These are phyloP conservation scores for Apodemus sylvaticus DNA, from an alignment of 2,113 vertebrate genomes.

Conservation along the genomic window DNA sequence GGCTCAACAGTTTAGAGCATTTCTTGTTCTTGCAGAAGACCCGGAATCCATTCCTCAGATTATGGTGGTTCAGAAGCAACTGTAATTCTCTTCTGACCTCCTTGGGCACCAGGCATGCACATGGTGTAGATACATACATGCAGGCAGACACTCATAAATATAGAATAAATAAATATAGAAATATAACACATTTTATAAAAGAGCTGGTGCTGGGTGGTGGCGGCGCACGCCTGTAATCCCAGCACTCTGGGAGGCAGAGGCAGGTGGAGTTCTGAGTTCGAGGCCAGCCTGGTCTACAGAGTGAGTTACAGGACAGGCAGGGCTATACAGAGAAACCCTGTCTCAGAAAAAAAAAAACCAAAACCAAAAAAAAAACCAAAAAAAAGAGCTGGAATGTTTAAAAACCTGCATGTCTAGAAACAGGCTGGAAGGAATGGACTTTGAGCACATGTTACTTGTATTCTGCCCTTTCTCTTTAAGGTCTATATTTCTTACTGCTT, in stretches of 20 bases:
- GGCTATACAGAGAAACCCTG: no score
- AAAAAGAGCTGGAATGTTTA: neutral
- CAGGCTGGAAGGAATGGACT: neutral
- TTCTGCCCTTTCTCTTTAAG: constrained; percentile 19
- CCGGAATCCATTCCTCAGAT: neutral
- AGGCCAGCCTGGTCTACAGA: no score
- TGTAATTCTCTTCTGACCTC: neutral
- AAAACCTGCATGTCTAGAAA: neutral
- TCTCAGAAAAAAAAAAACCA: no score
- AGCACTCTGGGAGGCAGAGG: no score
- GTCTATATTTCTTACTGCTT: neutral
- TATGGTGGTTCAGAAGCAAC: neutral
- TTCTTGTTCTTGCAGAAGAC: neutral
- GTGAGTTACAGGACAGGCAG: no score
- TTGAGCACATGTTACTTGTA: neutral
- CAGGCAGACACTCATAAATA: neutral
- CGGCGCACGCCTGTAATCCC: no score
- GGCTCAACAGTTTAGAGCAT: neutral
- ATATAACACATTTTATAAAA: neutral
- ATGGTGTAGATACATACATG: neutral
- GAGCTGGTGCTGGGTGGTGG: no score
- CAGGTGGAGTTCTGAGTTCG: no score
- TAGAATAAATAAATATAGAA: neutral
- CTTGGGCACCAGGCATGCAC: neutral
- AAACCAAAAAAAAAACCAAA: no score